phyloP scores from a whole-genome alignment of 2,888 invertebrate species.

The Pterostichus madidus region DNA sequence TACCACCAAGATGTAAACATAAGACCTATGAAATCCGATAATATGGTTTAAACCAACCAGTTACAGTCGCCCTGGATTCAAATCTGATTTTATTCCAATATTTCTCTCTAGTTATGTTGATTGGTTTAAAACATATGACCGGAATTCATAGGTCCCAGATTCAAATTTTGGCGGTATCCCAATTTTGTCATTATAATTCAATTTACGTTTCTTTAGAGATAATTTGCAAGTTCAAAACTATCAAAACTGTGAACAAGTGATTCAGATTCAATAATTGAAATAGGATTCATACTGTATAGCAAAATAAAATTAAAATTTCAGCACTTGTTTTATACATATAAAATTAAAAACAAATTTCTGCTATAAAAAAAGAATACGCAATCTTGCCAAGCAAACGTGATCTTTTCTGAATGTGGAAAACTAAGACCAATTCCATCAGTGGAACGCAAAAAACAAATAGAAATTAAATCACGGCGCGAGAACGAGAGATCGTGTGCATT shows the following conservation, averaged over 20 bases:
- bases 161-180: too few species aligned
- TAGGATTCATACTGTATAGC: background rate
- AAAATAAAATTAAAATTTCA: background rate
- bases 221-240: background rate
- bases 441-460: slow-evolving; percentile 49
- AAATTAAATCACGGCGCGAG: slow-evolving; percentile 36
- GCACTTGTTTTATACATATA: background rate
- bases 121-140: too few species aligned
- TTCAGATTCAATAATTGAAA: background rate
- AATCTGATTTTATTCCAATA: too few species aligned
- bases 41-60: too few species aligned
- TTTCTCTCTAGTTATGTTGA: too few species aligned
- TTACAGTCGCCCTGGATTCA: too few species aligned
- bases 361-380: background rate
- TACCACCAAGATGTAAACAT: too few species aligned
- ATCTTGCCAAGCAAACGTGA: slow-evolving; percentile 17
- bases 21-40: too few species aligned
- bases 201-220: too few species aligned
- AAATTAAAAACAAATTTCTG: background rate
- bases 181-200: too few species aligned
- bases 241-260: background rate
- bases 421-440: slow-evolving; percentile 31
- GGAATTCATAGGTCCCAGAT: too few species aligned
- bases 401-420: slow-evolving; percentile 19
- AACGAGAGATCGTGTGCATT: slow-evolving; percentile 42